A percentile compares a stretch with the other conserved stretches of the same genome.
phyloP scores from a whole-genome alignment of 2,888 invertebrate species.

The Lasioglossum lativentre region DNA sequence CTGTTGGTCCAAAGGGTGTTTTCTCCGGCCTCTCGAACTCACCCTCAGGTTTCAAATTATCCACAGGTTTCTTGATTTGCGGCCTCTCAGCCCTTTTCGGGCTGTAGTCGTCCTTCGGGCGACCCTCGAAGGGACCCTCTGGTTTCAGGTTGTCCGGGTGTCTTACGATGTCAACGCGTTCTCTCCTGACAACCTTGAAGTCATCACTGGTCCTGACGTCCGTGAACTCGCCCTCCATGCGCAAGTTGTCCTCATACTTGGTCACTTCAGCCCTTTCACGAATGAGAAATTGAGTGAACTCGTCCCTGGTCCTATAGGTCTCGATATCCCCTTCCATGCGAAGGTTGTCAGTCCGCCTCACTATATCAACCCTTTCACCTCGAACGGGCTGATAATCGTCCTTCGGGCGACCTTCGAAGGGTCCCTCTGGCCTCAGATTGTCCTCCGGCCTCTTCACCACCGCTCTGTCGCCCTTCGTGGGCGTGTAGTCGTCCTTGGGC shows the following conservation, averaged over 20 bases:
- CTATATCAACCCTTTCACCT: constrained; percentile 88
- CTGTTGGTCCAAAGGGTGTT: too few relatives aligned
- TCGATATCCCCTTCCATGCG: constrained; percentile 85
- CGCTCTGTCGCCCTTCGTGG: constrained; percentile 79
- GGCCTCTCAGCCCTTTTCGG: constrained; percentile 76
- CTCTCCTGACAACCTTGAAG: constrained; percentile 85
- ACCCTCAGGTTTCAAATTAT: constrained; percentile 85
- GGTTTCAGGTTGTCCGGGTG: constrained; percentile 79
- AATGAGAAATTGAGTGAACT: constrained; percentile 86
- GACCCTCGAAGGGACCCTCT: constrained; percentile 80
- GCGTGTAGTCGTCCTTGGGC: constrained; percentile 81
- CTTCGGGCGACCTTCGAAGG: constrained; percentile 82
- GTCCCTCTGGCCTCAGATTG: constrained; percentile 88
- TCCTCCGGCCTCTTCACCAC: constrained; percentile 84
- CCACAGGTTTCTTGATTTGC: constrained; percentile 83
- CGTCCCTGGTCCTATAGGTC: constrained; percentile 86
- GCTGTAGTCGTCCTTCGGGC: constrained; percentile 85
- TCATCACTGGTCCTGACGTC: constrained; percentile 86
- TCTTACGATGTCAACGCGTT: constrained; percentile 73
- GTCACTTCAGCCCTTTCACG: constrained; percentile 86
- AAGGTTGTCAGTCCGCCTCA: constrained; percentile 84
- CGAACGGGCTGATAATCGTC: constrained; percentile 80
- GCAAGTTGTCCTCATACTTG: constrained; percentile 88
- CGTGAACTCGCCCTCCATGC: constrained; percentile 88
- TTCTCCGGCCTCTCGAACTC: constrained; percentile 84